Evolutionary conservation across 2,888 invertebrate species (phyloP).

Genomic region (Diploptera punctata): DNA sequence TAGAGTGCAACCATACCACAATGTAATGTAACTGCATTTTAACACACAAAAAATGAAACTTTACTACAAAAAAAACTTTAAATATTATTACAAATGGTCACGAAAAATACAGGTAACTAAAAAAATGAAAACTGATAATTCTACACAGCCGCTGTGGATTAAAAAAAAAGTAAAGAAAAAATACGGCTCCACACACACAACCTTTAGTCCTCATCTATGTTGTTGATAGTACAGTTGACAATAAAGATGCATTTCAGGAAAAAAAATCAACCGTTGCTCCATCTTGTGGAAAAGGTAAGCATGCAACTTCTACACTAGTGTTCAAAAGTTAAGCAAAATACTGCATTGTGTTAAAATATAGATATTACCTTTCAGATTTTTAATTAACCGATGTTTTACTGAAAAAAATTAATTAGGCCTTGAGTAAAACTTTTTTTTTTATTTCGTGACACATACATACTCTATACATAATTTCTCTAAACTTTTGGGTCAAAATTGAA

Average conservation of each 20-base stretch:
- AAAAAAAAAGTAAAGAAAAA: too few relatives aligned
- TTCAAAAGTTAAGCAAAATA: too few relatives aligned
- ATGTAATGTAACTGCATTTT: conserved; percentile 29
- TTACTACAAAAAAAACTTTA: conserved; percentile 26
- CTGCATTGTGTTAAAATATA: too few relatives aligned
- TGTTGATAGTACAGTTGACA: conserved; percentile 59
- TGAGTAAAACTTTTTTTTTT: too few relatives aligned
- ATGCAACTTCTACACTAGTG: too few relatives aligned
- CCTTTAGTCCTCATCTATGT: conserved; percentile 56
- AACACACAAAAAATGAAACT: conserved; percentile 14
- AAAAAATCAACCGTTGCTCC: conserved; percentile 15
- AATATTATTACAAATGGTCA: conserved; percentile 23
- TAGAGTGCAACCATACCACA: conserved; percentile 17
- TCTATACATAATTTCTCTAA: too few relatives aligned
- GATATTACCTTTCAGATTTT: neutral
- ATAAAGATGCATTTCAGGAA: conserved; percentile 58
- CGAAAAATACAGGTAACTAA: conserved; percentile 20
- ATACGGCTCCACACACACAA: conserved; percentile 13
- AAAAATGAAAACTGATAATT: conserved; percentile 9
- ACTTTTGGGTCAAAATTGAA: too few relatives aligned
- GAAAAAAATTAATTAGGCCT: too few relatives aligned
- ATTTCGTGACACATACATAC: too few relatives aligned
- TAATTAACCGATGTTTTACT: too few relatives aligned
- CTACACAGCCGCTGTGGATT: conserved; percentile 13
- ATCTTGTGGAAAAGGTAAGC: neutral